Base-by-base conservation (phyloP, 2,113 vertebrate genomes). In the Microtus ochrogaster region DNA sequence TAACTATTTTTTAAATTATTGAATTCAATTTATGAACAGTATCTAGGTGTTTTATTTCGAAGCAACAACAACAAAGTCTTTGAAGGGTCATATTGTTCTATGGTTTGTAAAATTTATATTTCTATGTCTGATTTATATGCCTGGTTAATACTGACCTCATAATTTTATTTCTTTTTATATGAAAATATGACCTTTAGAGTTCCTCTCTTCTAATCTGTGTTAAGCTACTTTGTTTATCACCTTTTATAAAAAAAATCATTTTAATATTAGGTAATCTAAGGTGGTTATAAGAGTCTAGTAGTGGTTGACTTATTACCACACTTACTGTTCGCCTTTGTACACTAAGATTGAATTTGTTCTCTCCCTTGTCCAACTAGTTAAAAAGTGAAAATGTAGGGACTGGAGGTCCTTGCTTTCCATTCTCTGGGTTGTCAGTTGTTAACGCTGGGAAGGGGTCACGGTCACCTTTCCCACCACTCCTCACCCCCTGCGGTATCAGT, bases 381-480 rank as follows among this genome's bases (percentile, higher is more conserved):
- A 21, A 91, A 77, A 58, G 30, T 89, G 30, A 79, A 93, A 94
- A 77, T 61, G 16, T 22, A 77, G 9, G 2, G 12, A 79, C 36
- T 78, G 16, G 24, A n/a, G 13, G 13, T 30, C 24, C 61, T 49
- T 63, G 19, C 3, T 14, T 26, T 13, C 5, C 4, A 3, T 92
- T 55, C 39, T 8, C 30, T 2, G 6, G 73, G 55, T 22, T 28
- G 61, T 33, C 44, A 73, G 7, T 73, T 0, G n/a, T 82, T 82
- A 82, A 3, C 19, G 22, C 30, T 22, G 0, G 14, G 3, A n/a
- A 4, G 41, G 11, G 81, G 5, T 10, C 26, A 5, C 0, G 1
- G 5, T 19, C 2, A 28, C 30, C 2, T 65, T 73, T 9, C 3
- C 30, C 5, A 49, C 24, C 11, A 28, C 73, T 90, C 7, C 36